Evolutionary conservation across 2,113 vertebrate genomes (phyloP).

Genomic region (Hepsetus odoe): DNA sequence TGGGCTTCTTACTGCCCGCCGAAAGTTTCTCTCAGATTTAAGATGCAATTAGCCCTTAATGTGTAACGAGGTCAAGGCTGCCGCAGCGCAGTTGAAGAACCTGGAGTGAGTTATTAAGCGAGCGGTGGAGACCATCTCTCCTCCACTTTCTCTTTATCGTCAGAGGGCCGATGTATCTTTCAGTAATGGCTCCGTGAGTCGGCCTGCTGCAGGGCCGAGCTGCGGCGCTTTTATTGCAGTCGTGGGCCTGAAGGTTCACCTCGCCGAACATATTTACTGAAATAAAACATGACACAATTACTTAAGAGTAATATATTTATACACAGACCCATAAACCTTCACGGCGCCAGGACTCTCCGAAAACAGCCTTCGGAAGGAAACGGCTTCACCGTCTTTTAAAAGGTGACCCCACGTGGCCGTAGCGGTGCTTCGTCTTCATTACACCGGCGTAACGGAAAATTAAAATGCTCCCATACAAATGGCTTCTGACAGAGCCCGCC

Average conservation of each 20-base stretch:
- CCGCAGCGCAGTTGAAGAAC: not conserved
- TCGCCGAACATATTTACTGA: not conserved
- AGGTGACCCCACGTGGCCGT: not conserved
- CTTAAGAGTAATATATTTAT: not conserved
- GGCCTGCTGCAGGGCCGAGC: not conserved
- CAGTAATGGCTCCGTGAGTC: not conserved
- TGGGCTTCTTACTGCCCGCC: not conserved
- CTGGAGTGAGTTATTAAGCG: not conserved
- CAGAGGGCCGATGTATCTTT: not conserved
- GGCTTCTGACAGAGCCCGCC: slow-evolving; percentile 12
- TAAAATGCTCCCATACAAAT: slow-evolving; percentile 29
- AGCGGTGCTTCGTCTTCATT: slow-evolving; percentile 11
- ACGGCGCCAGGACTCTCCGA: not conserved
- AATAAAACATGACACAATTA: not conserved
- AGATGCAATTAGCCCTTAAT: slow-evolving; percentile 7
- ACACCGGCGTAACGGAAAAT: slow-evolving; percentile 5
- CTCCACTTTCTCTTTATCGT: no score
- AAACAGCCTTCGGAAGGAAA: slow-evolving; percentile 1
- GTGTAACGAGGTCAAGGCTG: not conserved
- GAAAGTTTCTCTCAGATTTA: slow-evolving; percentile 2
- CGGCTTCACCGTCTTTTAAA: not conserved
- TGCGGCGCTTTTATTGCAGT: not conserved
- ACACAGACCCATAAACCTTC: not conserved
- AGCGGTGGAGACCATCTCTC: not conserved
- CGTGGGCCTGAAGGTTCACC: not conserved